Evolutionary conservation across 2,888 invertebrate genomes (phyloP).

Genomic region (Nomada ferruginata): DNA sequence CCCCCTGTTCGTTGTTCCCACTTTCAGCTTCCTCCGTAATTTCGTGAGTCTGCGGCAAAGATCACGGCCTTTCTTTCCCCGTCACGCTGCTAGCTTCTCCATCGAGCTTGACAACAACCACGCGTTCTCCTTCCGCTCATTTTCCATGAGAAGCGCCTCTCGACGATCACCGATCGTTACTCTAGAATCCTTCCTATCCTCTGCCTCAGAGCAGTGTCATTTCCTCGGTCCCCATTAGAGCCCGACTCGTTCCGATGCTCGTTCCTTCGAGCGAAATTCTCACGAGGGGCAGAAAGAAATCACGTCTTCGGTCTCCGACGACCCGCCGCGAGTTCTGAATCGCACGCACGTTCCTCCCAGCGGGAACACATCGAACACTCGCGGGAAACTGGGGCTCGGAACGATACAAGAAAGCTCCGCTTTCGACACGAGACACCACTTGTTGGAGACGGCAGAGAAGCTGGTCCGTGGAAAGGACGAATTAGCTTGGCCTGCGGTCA

Average conservation of each 20-base stretch:
- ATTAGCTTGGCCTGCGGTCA: background rate
- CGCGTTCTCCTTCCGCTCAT: slow-evolving; percentile 39
- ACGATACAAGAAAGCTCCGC: background rate
- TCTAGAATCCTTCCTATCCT: background rate
- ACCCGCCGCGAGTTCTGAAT: background rate
- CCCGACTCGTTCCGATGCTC: background rate
- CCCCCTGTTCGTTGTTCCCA: background rate
- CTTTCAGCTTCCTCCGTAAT: slow-evolving; percentile 5
- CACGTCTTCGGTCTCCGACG: background rate
- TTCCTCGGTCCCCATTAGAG: background rate
- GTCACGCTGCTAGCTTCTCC: slow-evolving; percentile 66
- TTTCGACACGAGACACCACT: slow-evolving; percentile 20
- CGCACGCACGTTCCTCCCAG: background rate
- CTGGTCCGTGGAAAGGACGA: background rate
- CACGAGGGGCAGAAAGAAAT: too few relatives aligned
- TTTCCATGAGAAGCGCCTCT: slow-evolving; percentile 27
- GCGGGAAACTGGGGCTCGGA: slow-evolving; percentile 15
- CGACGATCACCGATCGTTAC: slow-evolving; percentile 14
- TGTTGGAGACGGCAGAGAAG: background rate
- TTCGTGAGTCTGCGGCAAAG: slow-evolving; percentile 13
- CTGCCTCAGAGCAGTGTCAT: background rate
- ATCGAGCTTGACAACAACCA: slow-evolving; percentile 53
- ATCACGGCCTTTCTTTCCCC: slow-evolving; percentile 6
- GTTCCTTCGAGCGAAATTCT: background rate
- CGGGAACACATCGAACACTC: slow-evolving; percentile 8